Percentiles rank a stretch among this genome's conserved stretches.
Evolutionary conservation across 2,888 invertebrate genomes (phyloP).

Genomic region (Mimachlamys varia): DNA sequence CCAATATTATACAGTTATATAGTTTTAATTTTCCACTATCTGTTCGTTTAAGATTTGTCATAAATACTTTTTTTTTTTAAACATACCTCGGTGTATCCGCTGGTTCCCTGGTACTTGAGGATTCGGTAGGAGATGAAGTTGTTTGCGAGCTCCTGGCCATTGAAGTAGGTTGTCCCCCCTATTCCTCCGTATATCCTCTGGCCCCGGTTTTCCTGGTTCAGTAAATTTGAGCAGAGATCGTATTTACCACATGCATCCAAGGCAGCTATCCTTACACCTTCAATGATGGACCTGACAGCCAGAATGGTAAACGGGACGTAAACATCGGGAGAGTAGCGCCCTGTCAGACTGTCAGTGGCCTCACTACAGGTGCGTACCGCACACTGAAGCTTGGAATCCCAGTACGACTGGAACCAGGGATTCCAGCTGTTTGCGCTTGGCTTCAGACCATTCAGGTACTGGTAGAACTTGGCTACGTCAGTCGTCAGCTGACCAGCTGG

Average conservation of each 20-base stretch:
- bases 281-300: constrained; percentile 70
- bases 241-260: constrained; percentile 41
- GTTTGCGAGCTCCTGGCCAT: not conserved
- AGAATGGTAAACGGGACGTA: constrained; percentile 69
- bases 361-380: constrained; percentile 40
- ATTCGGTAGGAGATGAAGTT: constrained; percentile 11
- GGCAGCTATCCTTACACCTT: constrained; percentile 61
- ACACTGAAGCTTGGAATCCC: constrained; percentile 65
- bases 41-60: no score
- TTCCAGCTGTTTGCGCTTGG: constrained; percentile 56
- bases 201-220: constrained; percentile 59
- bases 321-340: constrained; percentile 48
- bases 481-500: constrained; percentile 52
- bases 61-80: no score
- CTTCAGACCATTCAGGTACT: constrained; percentile 54
- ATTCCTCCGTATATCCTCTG: constrained; percentile 52
- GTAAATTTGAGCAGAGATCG: constrained; percentile 62
- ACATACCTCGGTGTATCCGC: not conserved
- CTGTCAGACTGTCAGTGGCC: constrained; percentile 35
- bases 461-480: constrained; percentile 58
- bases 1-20: no score
- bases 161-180: not conserved
- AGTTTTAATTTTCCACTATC: no score
- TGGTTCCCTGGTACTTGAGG: not conserved
- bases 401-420: constrained; percentile 60